phyloP scores from a whole-genome alignment of 2,797 vertebrate species.

The Spinus olivaceus region DNA sequence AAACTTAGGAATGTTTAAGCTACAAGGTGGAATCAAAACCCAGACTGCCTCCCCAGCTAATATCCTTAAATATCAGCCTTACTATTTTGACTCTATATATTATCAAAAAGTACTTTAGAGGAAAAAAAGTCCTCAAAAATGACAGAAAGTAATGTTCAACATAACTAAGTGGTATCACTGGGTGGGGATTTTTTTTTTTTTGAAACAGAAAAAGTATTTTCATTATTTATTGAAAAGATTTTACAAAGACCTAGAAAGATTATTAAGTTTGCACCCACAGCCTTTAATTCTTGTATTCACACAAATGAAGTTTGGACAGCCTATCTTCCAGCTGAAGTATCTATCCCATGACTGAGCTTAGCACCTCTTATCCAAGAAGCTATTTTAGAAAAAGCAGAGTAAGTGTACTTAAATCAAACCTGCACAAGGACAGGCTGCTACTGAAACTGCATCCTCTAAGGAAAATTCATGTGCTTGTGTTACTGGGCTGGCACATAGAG shows the following conservation, averaged over 20 bases:
- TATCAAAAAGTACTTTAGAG: not conserved
- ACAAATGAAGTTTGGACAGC: not conserved
- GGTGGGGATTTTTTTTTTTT: not conserved
- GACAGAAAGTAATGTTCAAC: not conserved
- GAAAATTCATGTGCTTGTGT: not conserved
- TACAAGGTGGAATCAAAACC: slow-evolving; percentile 12
- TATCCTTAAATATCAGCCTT: not conserved
- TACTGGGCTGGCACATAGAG: not conserved
- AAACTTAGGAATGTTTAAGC: slow-evolving; percentile 10
- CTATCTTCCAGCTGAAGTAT: not conserved
- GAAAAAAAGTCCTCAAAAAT: not conserved
- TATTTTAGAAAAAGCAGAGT: slow-evolving; percentile 20
- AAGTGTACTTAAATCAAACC: not conserved
- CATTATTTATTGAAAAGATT: not conserved
- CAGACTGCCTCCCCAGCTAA: not conserved
- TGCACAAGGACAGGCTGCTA: not conserved
- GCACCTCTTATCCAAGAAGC: not conserved
- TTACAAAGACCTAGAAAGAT: not conserved
- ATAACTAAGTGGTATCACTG: not conserved
- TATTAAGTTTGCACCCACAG: not conserved
- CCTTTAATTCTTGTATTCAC: not conserved
- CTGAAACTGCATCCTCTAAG: not conserved
- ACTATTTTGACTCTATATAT: not conserved
- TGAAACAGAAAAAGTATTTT: not conserved
- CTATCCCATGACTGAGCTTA: slow-evolving; percentile 18